A percentile compares a stretch with the other conserved stretches of the same genome.
Evolutionary conservation across 2,797 vertebrate species (phyloP).

Genomic region (Mallotus villosus): DNA sequence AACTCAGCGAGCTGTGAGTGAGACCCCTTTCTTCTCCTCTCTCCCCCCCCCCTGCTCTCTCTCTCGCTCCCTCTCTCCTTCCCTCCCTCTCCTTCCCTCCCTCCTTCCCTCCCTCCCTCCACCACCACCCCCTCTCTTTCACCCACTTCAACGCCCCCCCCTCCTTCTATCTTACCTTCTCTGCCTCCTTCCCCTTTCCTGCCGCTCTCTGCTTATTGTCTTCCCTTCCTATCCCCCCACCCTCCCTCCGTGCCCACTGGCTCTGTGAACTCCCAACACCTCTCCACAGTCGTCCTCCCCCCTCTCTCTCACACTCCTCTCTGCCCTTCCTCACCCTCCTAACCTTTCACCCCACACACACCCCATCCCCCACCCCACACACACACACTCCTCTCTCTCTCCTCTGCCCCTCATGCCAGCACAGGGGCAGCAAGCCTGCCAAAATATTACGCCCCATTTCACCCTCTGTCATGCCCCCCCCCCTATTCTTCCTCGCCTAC

Average conservation of each 20-base stretch:
- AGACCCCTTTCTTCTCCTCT: conserved; percentile 62
- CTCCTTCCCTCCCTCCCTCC: background rate
- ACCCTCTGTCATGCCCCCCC: conserved; percentile 37
- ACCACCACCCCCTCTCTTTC: background rate
- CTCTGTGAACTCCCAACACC: conserved; percentile 15
- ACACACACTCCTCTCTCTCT: conserved; percentile 32
- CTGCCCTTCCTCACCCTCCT: conserved; percentile 34
- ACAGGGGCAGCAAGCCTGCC: conserved; percentile 58
- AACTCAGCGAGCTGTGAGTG: conserved; percentile 94
- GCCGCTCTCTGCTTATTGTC: conserved; percentile 39
- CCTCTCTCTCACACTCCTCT: conserved; percentile 49
- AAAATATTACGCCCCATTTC: conserved; percentile 70
- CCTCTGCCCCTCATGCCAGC: conserved; percentile 53
- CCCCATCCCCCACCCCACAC: background rate
- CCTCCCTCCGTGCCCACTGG: conserved; percentile 53
- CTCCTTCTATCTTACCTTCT: background rate
- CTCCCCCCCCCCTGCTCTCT: background rate
- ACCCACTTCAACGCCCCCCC: background rate
- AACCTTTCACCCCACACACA: conserved; percentile 49
- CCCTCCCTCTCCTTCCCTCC: conserved; percentile 33
- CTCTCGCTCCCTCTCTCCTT: conserved; percentile 30
- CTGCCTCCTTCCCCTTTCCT: background rate
- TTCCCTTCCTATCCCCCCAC: conserved; percentile 50
- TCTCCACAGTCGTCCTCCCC: conserved; percentile 16
- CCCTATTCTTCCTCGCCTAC: background rate